Percentiles rank a stretch among this genome's conserved stretches.
Evolutionary conservation across 2,113 vertebrate genomes (phyloP).

Genomic region (Apistogramma diplotaenia): DNA sequence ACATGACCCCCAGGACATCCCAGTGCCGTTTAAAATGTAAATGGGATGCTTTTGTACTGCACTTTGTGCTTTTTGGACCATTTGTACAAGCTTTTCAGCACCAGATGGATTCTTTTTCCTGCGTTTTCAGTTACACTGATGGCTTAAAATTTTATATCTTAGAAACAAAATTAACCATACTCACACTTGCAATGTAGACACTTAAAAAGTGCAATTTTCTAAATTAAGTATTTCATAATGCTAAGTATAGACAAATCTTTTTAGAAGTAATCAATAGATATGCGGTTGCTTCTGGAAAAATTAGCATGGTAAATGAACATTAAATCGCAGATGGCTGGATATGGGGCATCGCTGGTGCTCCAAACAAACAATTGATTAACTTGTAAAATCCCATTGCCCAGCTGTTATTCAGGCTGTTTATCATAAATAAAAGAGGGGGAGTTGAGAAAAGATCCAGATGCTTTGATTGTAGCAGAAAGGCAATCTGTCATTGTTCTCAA

Average conservation of each 20-base stretch:
- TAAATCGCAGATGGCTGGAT: slow-evolving; percentile 77
- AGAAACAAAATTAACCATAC: neutral
- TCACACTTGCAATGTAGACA: neutral
- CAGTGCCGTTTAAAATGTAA: slow-evolving; percentile 3
- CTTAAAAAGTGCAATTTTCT: slow-evolving; percentile 13
- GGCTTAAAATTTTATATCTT: neutral
- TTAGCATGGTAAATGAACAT: slow-evolving; percentile 77
- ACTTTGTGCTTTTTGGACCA: neutral
- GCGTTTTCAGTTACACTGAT: neutral
- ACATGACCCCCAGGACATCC: slow-evolving; percentile 18
- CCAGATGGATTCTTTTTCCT: neutral
- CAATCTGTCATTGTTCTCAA: slow-evolving; percentile 82
- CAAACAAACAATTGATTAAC: slow-evolving; percentile 83
- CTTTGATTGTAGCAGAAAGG: slow-evolving; percentile 76
- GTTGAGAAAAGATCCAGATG: slow-evolving; percentile 80
- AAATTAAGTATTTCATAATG: slow-evolving; percentile 31
- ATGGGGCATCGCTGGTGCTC: slow-evolving; percentile 65
- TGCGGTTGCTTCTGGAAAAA: slow-evolving; percentile 66
- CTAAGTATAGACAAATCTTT: slow-evolving; percentile 43
- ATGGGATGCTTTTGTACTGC: slow-evolving; percentile 3
- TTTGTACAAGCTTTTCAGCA: neutral
- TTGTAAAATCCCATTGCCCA: slow-evolving; percentile 81
- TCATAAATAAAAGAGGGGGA: slow-evolving; percentile 76
- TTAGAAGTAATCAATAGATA: slow-evolving; percentile 63
- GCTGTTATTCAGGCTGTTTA: slow-evolving; percentile 83